phyloP scores from a whole-genome alignment of 2,797 vertebrate genomes.

The Psittacula echo region DNA sequence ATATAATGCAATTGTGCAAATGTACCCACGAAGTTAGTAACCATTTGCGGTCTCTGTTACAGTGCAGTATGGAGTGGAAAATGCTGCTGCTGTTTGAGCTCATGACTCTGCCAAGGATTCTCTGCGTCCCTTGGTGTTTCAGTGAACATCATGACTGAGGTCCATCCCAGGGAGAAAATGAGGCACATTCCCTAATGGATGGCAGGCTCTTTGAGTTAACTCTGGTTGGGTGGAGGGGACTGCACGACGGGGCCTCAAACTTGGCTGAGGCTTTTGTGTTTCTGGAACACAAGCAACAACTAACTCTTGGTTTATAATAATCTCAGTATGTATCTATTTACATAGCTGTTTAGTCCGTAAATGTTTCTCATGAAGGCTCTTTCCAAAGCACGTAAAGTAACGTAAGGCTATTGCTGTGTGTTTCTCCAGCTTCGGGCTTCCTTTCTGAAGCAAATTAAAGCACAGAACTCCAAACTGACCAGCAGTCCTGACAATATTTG shows the following conservation, averaged over 20 bases:
- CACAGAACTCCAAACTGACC: neutral
- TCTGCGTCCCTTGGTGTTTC: accelerated
- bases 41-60: neutral
- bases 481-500: neutral
- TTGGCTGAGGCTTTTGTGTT: neutral
- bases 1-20: neutral
- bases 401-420: neutral
- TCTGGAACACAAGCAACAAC: slow-evolving; percentile 19
- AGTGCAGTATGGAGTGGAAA: accelerated
- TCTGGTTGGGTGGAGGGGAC: neutral
- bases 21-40: neutral
- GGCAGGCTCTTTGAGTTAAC: neutral
- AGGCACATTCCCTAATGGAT: accelerated
- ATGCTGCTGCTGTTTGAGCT: neutral
- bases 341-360: slow-evolving; percentile 14
- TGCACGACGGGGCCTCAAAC: neutral
- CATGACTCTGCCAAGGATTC: neutral
- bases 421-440: neutral
- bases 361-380: neutral
- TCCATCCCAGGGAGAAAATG: neutral
- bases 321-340: slow-evolving; percentile 50
- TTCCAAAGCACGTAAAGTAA: neutral
- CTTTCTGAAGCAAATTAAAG: neutral
- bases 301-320: neutral
- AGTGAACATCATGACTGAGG: accelerated